Percentiles rank a stretch among this genome's conserved stretches.
phyloP scores from a whole-genome alignment of 2,113 vertebrate genomes.

The Passer montanus region DNA sequence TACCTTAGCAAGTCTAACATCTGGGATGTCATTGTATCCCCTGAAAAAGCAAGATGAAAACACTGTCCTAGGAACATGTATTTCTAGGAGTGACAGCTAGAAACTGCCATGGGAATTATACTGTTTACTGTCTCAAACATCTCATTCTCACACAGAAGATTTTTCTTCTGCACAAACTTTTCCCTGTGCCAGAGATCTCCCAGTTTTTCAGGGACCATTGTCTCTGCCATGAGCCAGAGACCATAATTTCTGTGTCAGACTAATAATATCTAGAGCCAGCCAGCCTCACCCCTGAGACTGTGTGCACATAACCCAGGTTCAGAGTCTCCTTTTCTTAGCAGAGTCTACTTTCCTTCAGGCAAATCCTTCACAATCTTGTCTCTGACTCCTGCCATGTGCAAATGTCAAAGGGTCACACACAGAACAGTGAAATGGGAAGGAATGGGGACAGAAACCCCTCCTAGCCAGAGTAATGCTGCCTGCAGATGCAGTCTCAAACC shows the following conservation, averaged over 20 bases:
- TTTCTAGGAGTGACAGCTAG: not conserved
- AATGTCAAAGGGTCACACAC: not conserved
- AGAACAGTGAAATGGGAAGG: not conserved
- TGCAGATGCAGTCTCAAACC: not conserved
- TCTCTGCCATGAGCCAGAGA: not conserved
- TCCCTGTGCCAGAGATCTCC: not conserved
- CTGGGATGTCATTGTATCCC: not conserved
- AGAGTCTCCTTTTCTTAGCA: not conserved
- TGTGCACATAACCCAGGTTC: not conserved
- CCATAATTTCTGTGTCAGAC: not conserved
- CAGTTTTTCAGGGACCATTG: not conserved
- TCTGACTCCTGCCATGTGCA: not conserved
- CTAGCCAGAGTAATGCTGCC: not conserved
- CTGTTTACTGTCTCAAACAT: not conserved
- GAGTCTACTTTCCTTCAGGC: not conserved
- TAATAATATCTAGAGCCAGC: not conserved
- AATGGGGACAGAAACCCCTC: not conserved
- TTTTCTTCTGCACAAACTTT: not conserved
- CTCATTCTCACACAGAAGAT: not conserved
- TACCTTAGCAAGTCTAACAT: not conserved
- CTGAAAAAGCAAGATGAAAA: not conserved
- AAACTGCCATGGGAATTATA: not conserved
- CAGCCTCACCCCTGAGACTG: not conserved
- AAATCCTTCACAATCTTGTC: constrained; percentile 17
- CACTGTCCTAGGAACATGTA: not conserved